A percentile compares a stretch with the other conserved stretches of the same genome.
Conservation (phyloP, 2,888 invertebrate species). For the Chymomyza amoena region DNA sequence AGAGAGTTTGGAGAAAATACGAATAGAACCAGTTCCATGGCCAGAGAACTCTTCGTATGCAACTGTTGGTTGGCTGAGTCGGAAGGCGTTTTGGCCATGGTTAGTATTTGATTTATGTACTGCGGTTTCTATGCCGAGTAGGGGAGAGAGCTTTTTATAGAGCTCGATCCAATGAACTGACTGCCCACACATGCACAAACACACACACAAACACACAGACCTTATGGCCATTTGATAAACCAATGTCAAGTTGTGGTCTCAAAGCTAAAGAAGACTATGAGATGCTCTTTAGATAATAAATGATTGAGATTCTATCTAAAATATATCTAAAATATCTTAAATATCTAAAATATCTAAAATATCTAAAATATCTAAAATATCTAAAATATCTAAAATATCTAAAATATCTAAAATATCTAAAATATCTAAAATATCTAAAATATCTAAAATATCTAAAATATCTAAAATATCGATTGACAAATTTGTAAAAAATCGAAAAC, state of each 20-base stretch:
- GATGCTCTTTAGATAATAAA: no score
- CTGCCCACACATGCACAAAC: neutral
- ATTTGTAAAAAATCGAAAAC: no score
- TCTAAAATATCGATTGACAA: no score
- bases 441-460: no score
- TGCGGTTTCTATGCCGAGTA: constrained; percentile 9
- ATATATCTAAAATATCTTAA: no score
- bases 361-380: no score
- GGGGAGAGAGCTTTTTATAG: neutral
- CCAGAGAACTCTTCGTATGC: neutral
- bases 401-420: no score
- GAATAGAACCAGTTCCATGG: neutral
- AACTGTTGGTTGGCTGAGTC: neutral
- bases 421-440: no score
- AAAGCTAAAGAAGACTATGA: no score
- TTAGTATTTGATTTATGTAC: constrained; percentile 49
- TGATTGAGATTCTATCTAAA: neutral
- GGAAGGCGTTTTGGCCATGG: constrained; percentile 14
- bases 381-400: no score
- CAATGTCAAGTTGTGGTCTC: neutral
- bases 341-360: no score
- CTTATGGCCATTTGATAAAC: constrained; percentile 42
- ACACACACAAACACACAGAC: neutral
- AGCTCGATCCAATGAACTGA: constrained; percentile 9
- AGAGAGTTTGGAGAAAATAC: neutral